Evolutionary conservation across 2,797 vertebrate genomes (phyloP).

Genomic region (Chloroceryle amazona): DNA sequence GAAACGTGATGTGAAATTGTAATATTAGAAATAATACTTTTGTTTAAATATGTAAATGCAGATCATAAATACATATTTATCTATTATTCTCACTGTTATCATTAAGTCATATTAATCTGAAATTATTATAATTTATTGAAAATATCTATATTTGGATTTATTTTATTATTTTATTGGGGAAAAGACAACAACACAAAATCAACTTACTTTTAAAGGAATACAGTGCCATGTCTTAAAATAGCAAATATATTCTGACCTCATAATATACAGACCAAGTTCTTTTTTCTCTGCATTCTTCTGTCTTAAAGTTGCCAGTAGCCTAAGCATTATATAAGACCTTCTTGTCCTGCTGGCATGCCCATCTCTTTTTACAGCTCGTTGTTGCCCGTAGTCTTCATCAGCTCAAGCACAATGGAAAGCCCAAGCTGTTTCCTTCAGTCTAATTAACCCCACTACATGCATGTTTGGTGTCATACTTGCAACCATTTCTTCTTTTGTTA

Average conservation of each 20-base stretch:
- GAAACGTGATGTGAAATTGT: not conserved
- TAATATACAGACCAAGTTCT: not conserved
- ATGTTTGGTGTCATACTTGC: not conserved
- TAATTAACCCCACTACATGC: conserved; percentile 56
- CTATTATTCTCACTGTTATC: not conserved
- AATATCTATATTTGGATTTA: not conserved
- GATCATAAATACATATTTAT: not conserved
- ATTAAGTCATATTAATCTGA: not conserved
- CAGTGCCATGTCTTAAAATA: not conserved
- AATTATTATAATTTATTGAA: not conserved
- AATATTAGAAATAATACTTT: not conserved
- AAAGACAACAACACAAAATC: not conserved
- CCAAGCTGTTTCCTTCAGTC: conserved; percentile 42
- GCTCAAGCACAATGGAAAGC: conserved; percentile 14
- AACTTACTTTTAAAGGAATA: not conserved
- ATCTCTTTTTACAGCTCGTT: not conserved
- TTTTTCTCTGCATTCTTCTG: not conserved
- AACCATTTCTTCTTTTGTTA: conserved; percentile 12
- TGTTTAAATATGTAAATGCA: not conserved
- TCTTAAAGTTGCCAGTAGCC: conserved; percentile 19
- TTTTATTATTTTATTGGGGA: not conserved
- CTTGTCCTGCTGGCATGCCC: not conserved
- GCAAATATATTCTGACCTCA: not conserved
- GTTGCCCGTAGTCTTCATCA: not conserved
- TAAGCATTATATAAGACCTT: not conserved